phyloP scores from a whole-genome alignment of 2,888 invertebrate genomes.

The Falcaria lacertinaria region DNA sequence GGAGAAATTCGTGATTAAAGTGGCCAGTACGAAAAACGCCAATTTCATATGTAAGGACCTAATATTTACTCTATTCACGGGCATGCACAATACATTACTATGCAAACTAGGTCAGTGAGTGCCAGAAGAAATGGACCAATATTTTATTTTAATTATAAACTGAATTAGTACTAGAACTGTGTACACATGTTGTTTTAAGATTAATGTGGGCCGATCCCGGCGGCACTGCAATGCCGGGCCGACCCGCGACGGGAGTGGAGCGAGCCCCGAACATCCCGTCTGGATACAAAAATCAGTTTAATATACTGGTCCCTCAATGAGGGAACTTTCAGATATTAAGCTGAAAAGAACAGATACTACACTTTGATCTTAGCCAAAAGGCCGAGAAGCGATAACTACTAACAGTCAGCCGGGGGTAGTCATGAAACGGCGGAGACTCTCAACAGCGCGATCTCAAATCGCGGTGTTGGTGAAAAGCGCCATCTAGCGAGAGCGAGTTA shows the following conservation, averaged over 20 bases:
- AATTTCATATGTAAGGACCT: no score
- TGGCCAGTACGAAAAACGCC: no score
- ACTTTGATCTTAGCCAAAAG: constrained; percentile 40
- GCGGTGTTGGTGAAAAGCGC: constrained; percentile 10
- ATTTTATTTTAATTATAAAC: no score
- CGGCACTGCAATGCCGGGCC: constrained; percentile 39
- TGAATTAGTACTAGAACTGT: no score
- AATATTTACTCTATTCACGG: no score
- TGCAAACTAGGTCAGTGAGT: no score
- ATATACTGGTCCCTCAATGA: constrained; percentile 41
- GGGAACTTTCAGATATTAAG: constrained; percentile 40
- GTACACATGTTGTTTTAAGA: no score
- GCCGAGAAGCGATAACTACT: constrained; percentile 31
- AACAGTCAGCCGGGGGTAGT: not conserved
- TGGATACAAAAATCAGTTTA: constrained; percentile 20
- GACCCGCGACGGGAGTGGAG: constrained; percentile 38
- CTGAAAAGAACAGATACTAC: constrained; percentile 41
- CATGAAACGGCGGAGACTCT: constrained; percentile 15
- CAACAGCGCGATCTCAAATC: constrained; percentile 23
- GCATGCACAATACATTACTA: no score
- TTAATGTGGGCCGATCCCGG: constrained; percentile 32
- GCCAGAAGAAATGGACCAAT: no score
- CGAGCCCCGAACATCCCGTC: constrained; percentile 39
- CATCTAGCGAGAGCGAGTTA: constrained; percentile 19
- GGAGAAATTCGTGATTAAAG: no score